Conservation (phyloP, 2,888 invertebrate genomes). For the Hecatera dysodea region DNA sequence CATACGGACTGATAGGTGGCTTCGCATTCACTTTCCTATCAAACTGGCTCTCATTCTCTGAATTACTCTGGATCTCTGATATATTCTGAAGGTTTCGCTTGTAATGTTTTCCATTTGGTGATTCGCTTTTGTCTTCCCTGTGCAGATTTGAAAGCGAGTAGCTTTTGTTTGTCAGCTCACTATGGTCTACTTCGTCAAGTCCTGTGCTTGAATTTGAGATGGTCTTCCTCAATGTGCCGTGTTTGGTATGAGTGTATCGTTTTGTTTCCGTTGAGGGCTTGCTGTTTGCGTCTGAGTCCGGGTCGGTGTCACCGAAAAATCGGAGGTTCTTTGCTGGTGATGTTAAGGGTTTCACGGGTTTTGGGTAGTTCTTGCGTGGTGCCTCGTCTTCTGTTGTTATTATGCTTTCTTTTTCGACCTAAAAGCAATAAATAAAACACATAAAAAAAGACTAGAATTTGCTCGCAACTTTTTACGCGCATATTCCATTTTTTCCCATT, state of each 20-base stretch:
- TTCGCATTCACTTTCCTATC: conserved; percentile 77
- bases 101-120: conserved; percentile 80
- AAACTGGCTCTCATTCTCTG: conserved; percentile 84
- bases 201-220: conserved; percentile 87
- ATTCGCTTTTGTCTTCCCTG: conserved; percentile 80
- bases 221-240: conserved; percentile 83
- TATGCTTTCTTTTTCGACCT: conserved; percentile 88
- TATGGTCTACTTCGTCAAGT: conserved; percentile 84
- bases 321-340: conserved; percentile 93
- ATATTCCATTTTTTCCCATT: too few relatives aligned
- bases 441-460: too few relatives aligned
- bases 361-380: conserved; percentile 81
- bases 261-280: conserved; percentile 79
- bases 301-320: conserved; percentile 96
- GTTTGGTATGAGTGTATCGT: conserved; percentile 76
- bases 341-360: conserved; percentile 77
- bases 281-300: conserved; percentile 92
- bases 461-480: too few relatives aligned
- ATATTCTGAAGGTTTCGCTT: conserved; percentile 91
- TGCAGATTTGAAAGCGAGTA: conserved; percentile 85
- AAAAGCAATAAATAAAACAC: conserved; percentile 21
- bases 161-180: conserved; percentile 82
- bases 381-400: conserved; percentile 91
- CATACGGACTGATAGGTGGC: conserved; percentile 87
- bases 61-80: conserved; percentile 88